phyloP scores from a whole-genome alignment of 2,888 invertebrate species.

The Eupeodes luniger region DNA sequence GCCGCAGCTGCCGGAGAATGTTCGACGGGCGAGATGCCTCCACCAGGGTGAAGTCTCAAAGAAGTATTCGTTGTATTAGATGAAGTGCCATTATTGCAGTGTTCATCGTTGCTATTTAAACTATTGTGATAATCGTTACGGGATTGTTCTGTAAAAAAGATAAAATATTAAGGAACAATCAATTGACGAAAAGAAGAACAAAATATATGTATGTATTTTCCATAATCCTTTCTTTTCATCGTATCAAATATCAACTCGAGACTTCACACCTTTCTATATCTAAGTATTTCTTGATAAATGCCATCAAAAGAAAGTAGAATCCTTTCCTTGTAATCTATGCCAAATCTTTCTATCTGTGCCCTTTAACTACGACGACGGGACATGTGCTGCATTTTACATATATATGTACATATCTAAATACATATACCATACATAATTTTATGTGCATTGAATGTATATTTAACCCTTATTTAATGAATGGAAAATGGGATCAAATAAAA shows the following conservation, averaged over 20 bases:
- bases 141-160: slow-evolving; percentile 76
- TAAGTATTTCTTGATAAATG: slow-evolving; percentile 53
- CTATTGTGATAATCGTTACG: slow-evolving; percentile 76
- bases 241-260: slow-evolving; percentile 63
- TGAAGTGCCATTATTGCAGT: slow-evolving; percentile 73
- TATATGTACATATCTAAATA: slow-evolving; percentile 17
- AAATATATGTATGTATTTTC: slow-evolving; percentile 18
- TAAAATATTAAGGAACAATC: not conserved
- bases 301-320: slow-evolving; percentile 24
- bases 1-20: slow-evolving; percentile 80
- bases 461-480: slow-evolving; percentile 67
- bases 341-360: slow-evolving; percentile 56
- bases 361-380: slow-evolving; percentile 43
- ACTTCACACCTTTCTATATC: slow-evolving; percentile 56
- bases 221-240: slow-evolving; percentile 43
- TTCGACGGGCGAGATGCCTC: slow-evolving; percentile 79
- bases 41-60: slow-evolving; percentile 74
- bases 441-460: slow-evolving; percentile 50
- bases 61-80: slow-evolving; percentile 62
- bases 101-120: slow-evolving; percentile 76
- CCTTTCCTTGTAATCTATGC: slow-evolving; percentile 52
- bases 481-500: slow-evolving; percentile 65
- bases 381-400: slow-evolving; percentile 58
- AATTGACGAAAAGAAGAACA: not conserved
- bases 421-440: slow-evolving; percentile 26